Evolutionary conservation across 2,113 vertebrate genomes (phyloP), one percentile per base, ranked within the genome.

Genomic region (Microtus ochrogaster): DNA sequence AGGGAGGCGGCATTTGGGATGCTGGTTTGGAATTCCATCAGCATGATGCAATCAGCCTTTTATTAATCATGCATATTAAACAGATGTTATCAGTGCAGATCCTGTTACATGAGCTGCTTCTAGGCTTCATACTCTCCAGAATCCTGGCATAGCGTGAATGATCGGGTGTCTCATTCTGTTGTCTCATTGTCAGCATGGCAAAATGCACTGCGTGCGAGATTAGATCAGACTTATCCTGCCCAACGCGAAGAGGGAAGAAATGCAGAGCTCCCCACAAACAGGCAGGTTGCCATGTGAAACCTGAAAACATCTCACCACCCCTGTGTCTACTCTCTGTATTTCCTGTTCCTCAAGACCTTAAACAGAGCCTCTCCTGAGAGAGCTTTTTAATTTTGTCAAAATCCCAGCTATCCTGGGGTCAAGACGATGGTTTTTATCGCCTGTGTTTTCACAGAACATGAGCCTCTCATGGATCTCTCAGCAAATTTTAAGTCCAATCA

Each of bases 1-100:
- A 89, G 91, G 94, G 55, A 94, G 95, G 95, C 89, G 92, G 95
- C 44, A 12, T 79, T 92, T 96, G 93, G 66, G 13, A 68, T 68
- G 66, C 66, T 73, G n/a, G 39, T 73, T 73, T 73, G 70, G 19
- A 39, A 73, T 73, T 73, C n/a, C n/a, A 39, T 73, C n/a, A 83
- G 81, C n/a, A 63, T 28, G 88, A 49, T 93, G 52, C n/a, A 90
- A 94, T 96, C 89, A 92, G 92, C 44, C 13, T 84, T 93, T 95
- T 93, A 96, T 97, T 96, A 96, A 93, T 94, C 85, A 74, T 89
- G 85, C 92, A 94, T 91, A 92, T 95, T 95, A 89, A 95, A 92
- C 76, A 93, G 36, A 66, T 96, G 84, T 52, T 90, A 63, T 97
- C 92, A 96, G 49, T 24, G 36, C 49, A 72, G 79, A 83, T 89